Conservation (phyloP, 2,888 invertebrate species). For the Pecten maximus region DNA sequence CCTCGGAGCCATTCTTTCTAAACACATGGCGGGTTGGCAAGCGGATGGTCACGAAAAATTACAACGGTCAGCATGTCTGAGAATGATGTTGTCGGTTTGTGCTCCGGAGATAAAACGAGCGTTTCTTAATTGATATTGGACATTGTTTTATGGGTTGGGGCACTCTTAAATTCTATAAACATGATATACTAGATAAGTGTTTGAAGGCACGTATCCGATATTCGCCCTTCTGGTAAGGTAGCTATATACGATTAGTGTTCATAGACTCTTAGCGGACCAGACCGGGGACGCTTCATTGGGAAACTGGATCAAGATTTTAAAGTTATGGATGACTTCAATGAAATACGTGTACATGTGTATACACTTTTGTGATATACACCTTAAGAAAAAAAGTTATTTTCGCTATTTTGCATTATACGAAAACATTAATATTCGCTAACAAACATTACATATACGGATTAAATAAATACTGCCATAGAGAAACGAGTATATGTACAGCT, state of each 20-base stretch:
- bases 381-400: too few relatives aligned
- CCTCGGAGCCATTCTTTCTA: not conserved
- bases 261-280: not conserved
- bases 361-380: too few relatives aligned
- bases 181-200: not conserved
- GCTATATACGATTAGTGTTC: not conserved
- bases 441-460: too few relatives aligned
- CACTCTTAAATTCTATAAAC: not conserved
- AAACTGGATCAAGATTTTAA: too few relatives aligned
- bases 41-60: not conserved
- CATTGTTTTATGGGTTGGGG: not conserved
- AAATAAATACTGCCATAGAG: too few relatives aligned
- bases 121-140: constrained; percentile 23
- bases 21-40: constrained; percentile 5
- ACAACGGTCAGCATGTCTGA: not conserved
- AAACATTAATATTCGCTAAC: too few relatives aligned
- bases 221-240: not conserved
- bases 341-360: too few relatives aligned
- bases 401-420: too few relatives aligned
- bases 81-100: not conserved
- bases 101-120: not conserved
- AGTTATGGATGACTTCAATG: too few relatives aligned
- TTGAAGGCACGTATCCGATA: not conserved
- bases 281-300: not conserved
- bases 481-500: too few relatives aligned